phyloP scores from a whole-genome alignment of 2,113 vertebrate genomes.

The Corvus cornix region DNA sequence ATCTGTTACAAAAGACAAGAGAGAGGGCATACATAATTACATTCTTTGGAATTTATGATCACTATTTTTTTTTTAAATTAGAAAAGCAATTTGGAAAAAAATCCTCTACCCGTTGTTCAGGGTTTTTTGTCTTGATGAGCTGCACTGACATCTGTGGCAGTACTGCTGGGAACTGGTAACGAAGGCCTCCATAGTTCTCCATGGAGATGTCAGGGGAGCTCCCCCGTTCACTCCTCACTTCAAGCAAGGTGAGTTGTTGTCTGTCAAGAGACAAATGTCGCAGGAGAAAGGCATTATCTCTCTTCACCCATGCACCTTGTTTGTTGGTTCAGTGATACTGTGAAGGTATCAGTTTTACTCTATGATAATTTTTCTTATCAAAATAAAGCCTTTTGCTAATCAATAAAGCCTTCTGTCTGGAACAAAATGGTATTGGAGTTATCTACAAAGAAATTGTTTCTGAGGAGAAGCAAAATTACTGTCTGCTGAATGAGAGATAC shows the following conservation, averaged over 20 bases:
- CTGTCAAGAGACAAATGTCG: slow-evolving; percentile 47
- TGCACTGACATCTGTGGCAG: slow-evolving; percentile 68
- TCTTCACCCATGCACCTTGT: background rate
- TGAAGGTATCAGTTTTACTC: background rate
- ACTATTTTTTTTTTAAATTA: background rate
- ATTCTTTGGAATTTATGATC: background rate
- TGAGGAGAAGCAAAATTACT: background rate
- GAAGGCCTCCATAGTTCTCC: slow-evolving; percentile 69
- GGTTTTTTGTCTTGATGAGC: slow-evolving; percentile 70
- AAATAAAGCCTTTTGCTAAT: background rate
- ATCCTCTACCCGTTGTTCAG: slow-evolving; percentile 71
- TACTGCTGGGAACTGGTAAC: slow-evolving; percentile 59
- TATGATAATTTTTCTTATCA: background rate
- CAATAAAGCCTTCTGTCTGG: background rate
- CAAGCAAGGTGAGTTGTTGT: slow-evolving; percentile 72
- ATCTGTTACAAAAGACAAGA: slow-evolving; percentile 64
- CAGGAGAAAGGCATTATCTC: background rate
- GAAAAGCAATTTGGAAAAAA: background rate
- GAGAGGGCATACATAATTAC: background rate
- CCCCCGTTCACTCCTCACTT: slow-evolving; percentile 55
- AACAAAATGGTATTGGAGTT: background rate
- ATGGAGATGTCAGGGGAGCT: background rate
- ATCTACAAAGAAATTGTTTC: background rate
- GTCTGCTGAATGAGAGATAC: background rate
- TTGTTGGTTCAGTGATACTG: background rate